A percentile compares a stretch with the other conserved stretches of the same genome.
These are phyloP conservation scores for Bombus breviceps DNA, from an alignment of 1,140 invertebrate species.

Conservation along the genomic window DNA sequence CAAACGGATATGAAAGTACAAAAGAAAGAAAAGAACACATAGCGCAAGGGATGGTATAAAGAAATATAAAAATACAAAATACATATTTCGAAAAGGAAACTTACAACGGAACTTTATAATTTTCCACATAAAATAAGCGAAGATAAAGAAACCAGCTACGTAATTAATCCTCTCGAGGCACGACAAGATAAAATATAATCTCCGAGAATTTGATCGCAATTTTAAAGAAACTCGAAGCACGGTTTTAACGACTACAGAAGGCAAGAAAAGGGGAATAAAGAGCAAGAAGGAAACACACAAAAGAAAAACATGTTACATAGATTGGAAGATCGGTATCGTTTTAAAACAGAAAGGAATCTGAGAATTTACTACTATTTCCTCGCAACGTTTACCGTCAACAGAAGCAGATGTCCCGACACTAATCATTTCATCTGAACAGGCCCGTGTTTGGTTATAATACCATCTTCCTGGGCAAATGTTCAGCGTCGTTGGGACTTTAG, in stretches of 20 bases:
- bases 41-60: no score
- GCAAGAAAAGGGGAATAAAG: neutral
- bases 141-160: neutral
- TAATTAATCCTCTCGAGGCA: neutral
- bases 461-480: constrained; percentile 72
- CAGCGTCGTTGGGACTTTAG: constrained; percentile 68
- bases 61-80: neutral
- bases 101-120: no score
- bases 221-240: no score
- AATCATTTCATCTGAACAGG: constrained; percentile 47
- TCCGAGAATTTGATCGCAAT: neutral
- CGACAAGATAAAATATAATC: neutral
- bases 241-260: neutral
- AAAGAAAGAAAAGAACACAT: no score
- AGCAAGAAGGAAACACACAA: no score
- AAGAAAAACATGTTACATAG: neutral
- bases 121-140: neutral
- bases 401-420: constrained; percentile 54
- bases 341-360: neutral
- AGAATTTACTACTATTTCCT: constrained; percentile 22
- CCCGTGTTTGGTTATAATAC: constrained; percentile 67
- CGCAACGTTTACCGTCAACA: constrained; percentile 34
- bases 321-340: neutral
- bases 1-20: no score
- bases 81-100: neutral